These are phyloP conservation scores for Cygnus olor DNA, from an alignment of 2,797 vertebrate species.

Conservation along the genomic window DNA sequence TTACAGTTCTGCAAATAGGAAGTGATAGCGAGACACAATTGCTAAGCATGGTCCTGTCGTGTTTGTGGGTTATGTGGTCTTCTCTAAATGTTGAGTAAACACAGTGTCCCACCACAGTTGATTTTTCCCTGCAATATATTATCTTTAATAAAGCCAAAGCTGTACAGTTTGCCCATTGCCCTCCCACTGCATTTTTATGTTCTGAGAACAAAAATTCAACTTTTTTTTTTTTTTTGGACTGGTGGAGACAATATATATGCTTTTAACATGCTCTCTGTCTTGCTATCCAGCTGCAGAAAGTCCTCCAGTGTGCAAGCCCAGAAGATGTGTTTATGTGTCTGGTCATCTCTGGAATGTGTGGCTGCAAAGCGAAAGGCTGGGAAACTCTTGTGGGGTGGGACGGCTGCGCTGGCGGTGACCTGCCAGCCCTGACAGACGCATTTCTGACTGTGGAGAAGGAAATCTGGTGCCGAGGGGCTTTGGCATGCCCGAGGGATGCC, in stretches of 20 bases:
- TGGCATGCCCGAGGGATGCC: background rate
- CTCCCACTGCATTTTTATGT: conserved; percentile 16
- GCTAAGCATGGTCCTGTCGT: background rate
- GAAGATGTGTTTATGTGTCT: conserved; percentile 60
- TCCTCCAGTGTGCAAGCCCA: background rate
- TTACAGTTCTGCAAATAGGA: conserved; percentile 17
- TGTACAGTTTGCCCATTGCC: background rate
- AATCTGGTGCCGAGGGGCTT: background rate
- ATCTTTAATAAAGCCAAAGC: conserved; percentile 35
- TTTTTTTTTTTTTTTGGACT: background rate
- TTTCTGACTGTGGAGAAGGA: background rate
- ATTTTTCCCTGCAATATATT: background rate
- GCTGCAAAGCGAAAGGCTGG: conserved; percentile 2
- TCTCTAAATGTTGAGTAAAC: conserved; percentile 29
- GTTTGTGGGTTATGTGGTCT: conserved; percentile 28
- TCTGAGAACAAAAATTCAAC: background rate
- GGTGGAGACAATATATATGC: background rate
- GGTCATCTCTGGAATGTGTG: conserved; percentile 57
- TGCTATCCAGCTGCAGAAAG: conserved; percentile 37
- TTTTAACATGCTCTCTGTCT: background rate
- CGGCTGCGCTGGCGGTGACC: background rate
- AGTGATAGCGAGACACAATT: background rate
- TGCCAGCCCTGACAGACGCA: background rate
- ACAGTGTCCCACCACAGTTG: background rate
- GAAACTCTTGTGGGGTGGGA: background rate